Conservation (phyloP, 2,888 invertebrate genomes). For the Hemicrepidius hirtus region DNA sequence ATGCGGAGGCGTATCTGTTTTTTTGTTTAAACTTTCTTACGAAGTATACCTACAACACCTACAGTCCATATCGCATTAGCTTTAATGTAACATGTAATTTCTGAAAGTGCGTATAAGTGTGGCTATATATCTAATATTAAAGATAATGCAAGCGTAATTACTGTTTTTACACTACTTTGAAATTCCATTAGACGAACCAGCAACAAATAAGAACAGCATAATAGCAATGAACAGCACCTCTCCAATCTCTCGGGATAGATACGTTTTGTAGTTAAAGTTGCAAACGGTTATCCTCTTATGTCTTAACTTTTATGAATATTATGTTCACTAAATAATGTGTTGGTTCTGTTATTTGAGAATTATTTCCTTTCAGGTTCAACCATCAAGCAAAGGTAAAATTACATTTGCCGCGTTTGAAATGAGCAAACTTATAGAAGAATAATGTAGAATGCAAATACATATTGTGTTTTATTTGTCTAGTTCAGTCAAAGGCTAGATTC, state of each 20-base stretch:
- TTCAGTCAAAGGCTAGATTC: too few species aligned
- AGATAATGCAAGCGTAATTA: conserved; percentile 25
- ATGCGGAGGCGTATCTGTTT: neutral
- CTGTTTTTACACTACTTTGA: conserved; percentile 20
- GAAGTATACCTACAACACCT: neutral
- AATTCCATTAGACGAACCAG: conserved; percentile 30
- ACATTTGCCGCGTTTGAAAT: too few species aligned
- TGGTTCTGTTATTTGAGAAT: neutral
- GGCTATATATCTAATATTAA: conserved; percentile 20
- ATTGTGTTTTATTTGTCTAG: too few species aligned
- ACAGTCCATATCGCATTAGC: neutral
- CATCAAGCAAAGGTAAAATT: too few species aligned
- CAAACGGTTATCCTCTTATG: neutral
- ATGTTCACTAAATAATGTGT: neutral
- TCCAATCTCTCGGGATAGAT: conserved; percentile 21
- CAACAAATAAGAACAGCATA: neutral
- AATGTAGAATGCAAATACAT: too few species aligned
- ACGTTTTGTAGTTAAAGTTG: conserved; percentile 15
- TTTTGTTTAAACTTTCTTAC: neutral
- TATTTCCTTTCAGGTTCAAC: too few species aligned
- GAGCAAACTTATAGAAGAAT: too few species aligned
- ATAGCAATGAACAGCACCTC: neutral
- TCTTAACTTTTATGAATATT: neutral
- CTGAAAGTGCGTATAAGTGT: conserved; percentile 13
- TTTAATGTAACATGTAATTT: conserved; percentile 19